phyloP scores from a whole-genome alignment of 1,140 invertebrate species.

The Battus philenor region DNA sequence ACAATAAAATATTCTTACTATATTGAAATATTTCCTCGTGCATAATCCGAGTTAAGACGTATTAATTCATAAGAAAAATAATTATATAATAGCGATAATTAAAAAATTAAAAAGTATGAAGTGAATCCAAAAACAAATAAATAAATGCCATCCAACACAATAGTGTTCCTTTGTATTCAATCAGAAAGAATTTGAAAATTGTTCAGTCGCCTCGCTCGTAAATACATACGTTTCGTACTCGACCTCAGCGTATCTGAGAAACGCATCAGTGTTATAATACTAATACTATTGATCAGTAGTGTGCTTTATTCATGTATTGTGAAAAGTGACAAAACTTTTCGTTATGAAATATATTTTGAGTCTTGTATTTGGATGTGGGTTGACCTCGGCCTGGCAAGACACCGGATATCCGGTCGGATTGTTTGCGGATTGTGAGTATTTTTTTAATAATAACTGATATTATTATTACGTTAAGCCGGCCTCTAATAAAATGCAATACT shows the following conservation, averaged over 20 bases:
- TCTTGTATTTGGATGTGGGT: constrained; percentile 12
- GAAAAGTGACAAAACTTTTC: neutral
- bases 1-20: too few species aligned
- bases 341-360: constrained; percentile 3
- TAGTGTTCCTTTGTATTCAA: too few species aligned
- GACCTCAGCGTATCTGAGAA: neutral
- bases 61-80: too few species aligned
- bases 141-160: too few species aligned
- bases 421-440: constrained; percentile 47
- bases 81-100: too few species aligned
- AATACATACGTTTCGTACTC: neutral
- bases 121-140: too few species aligned
- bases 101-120: too few species aligned
- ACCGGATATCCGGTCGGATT: constrained; percentile 35
- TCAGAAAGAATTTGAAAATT: neutral
- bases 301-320: neutral
- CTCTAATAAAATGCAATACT: too few species aligned
- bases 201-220: neutral
- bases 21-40: too few species aligned
- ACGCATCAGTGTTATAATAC: constrained; percentile 1
- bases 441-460: too few species aligned
- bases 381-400: constrained; percentile 17
- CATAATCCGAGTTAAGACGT: too few species aligned
- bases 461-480: too few species aligned
- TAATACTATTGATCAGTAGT: constrained; percentile 6